Evolutionary conservation across 2,113 vertebrate genomes (phyloP).

Genomic region (Otolemur garnettii): DNA sequence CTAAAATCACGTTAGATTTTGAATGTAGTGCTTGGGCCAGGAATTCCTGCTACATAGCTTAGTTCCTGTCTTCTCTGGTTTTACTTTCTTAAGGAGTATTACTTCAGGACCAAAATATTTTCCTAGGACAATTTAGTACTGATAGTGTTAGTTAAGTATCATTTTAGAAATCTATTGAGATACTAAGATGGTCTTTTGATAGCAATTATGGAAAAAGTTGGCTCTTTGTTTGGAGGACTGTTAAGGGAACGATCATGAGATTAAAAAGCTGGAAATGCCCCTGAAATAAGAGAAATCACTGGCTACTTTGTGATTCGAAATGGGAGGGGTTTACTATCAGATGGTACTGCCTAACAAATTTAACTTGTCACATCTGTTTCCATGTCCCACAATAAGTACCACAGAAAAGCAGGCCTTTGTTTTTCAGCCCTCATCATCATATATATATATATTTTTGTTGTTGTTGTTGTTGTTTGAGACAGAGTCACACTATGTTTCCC

Average conservation of each 20-base stretch:
- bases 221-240: neutral
- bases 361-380: neutral
- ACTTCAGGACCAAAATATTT: neutral
- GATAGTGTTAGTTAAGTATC: neutral
- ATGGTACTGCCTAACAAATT: neutral
- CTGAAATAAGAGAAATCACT: neutral
- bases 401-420: neutral
- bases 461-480: too few species aligned
- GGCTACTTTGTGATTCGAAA: constrained; percentile 9
- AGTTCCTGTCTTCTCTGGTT: neutral
- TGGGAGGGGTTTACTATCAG: neutral
- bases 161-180: constrained; percentile 25
- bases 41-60: neutral
- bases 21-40: neutral
- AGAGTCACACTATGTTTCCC: too few species aligned
- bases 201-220: neutral
- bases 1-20: constrained; percentile 28
- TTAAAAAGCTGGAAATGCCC: neutral
- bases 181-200: neutral
- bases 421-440: constrained; percentile 4
- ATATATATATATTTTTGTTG: too few species aligned
- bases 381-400: neutral
- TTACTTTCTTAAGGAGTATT: constrained; percentile 21
- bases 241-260: neutral
- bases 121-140: neutral